phyloP scores from a whole-genome alignment of 2,113 vertebrate genomes.

The Gymnorhina tibicen region DNA sequence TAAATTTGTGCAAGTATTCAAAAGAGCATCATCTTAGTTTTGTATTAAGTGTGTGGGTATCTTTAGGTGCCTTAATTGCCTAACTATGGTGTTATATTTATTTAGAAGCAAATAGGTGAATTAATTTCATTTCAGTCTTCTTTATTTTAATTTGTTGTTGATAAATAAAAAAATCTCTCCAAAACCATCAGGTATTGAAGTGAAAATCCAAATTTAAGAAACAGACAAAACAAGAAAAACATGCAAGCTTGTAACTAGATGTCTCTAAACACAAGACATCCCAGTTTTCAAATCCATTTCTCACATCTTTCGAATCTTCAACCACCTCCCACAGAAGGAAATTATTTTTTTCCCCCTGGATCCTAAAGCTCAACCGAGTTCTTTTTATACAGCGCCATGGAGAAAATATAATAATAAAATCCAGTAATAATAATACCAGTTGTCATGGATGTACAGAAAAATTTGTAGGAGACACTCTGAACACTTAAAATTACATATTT shows the following conservation, averaged over 20 bases:
- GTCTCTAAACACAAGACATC: not conserved
- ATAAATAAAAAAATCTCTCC: not conserved
- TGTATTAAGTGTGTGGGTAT: not conserved
- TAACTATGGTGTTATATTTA: not conserved
- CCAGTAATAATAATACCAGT: not conserved
- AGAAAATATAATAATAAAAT: not conserved
- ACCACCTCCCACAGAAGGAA: not conserved
- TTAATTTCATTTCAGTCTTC: not conserved
- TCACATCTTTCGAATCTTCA: not conserved
- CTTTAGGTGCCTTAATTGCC: not conserved
- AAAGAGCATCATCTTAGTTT: not conserved
- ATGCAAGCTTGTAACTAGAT: not conserved
- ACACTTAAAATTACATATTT: conserved; percentile 23
- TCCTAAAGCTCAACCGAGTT: not conserved
- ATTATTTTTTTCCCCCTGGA: not conserved
- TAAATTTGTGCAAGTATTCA: not conserved
- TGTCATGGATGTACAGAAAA: not conserved
- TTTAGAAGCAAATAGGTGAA: not conserved
- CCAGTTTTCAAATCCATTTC: not conserved
- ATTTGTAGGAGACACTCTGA: not conserved
- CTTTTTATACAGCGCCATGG: not conserved
- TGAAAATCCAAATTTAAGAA: not conserved
- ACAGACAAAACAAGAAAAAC: not conserved
- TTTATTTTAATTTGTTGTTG: not conserved
- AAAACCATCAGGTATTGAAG: not conserved